Base-by-base conservation (phyloP, 2,888 invertebrate genomes). In the Ormia ochracea region DNA sequence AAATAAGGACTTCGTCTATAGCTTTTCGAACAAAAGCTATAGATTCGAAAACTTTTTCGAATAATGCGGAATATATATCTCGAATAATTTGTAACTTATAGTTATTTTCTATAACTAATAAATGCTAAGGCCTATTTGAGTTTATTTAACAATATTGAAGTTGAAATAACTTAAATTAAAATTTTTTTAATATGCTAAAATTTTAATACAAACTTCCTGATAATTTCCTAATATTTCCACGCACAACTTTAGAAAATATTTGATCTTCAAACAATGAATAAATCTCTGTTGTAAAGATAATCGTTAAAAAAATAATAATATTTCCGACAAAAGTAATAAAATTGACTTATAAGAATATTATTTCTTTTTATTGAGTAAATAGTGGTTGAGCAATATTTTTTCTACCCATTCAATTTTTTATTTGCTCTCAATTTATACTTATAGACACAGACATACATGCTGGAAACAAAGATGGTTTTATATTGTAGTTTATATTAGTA, bases 281-380 rank as follows among this genome's bases (percentile, higher is more conserved):
- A 10, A 52, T 52, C 23, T 52, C 28, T n/a, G 17, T 43, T 61
- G 17, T 61, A 52, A 61, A 52, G 31, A 72, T 61, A 72, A 54
- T 61, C 72, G 9, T 54, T 72, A 63, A 52, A 72, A 61, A 54
- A 33, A 3, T 38, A 59, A 43, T 61, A 63, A 63, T 52, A 63
- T 72, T 61, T 50, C 43, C 41, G 33, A 5, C 33, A 52, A 72
- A 43, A 50, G 52, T 38, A 33, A 69, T 41, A 12, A 28, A 50
- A 41, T 61, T 50, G 28, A 45, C 17, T 45, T 33, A 43, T 9
- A 58, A 21, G 26, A 69, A 26, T 41, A 28, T 31, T 31, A 14
- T 41, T n/a, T 52, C 12, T 50, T 70, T 21, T 54, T 33, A 41
- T 17, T 10, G 36, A 45, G 26, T 33, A 36, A 54, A 54, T 19